Percentiles rank a stretch among this genome's conserved stretches.
Conservation (phyloP, 2,797 vertebrate species). For the Philypnodon macrostomus region DNA sequence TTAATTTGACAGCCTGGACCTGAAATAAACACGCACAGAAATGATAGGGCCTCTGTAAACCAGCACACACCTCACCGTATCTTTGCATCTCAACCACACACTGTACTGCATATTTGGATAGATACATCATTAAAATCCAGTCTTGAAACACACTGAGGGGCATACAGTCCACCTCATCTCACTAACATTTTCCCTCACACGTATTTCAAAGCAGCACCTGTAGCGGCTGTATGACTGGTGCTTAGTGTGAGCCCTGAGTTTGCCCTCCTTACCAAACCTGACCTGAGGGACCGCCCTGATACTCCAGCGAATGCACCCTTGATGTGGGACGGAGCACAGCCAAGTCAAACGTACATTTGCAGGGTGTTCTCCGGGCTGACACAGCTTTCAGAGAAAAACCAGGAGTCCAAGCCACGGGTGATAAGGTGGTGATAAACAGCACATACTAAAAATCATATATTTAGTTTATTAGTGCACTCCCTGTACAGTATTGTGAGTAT, state of each 20-base stretch:
- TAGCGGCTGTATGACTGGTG: slow-evolving; percentile 46
- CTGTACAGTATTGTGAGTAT: too few relatives aligned
- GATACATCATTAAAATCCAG: slow-evolving; percentile 37
- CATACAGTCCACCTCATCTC: slow-evolving; percentile 23
- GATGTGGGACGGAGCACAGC: slow-evolving; percentile 56
- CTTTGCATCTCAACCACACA: too few relatives aligned
- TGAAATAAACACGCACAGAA: too few relatives aligned
- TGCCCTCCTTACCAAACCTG: slow-evolving; percentile 38
- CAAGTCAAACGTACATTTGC: slow-evolving; percentile 60
- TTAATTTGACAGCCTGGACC: too few relatives aligned
- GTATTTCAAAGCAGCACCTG: slow-evolving; percentile 65
- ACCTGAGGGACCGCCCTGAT: slow-evolving; percentile 43
- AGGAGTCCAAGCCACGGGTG: slow-evolving; percentile 34
- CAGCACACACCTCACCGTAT: too few relatives aligned
- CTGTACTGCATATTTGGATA: too few relatives aligned
- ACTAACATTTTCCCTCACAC: slow-evolving; percentile 35
- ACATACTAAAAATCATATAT: background rate
- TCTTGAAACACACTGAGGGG: slow-evolving; percentile 21
- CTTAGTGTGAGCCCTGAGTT: slow-evolving; percentile 48
- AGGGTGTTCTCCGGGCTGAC: slow-evolving; percentile 40
- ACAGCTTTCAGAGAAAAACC: slow-evolving; percentile 44
- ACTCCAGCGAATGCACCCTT: slow-evolving; percentile 44
- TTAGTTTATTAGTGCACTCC: too few relatives aligned
- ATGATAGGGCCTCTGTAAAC: too few relatives aligned
- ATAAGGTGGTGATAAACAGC: slow-evolving; percentile 36